These are phyloP conservation scores for Anagrus nilaparvatae DNA, from an alignment of 1,140 invertebrate genomes.

Conservation along the genomic window DNA sequence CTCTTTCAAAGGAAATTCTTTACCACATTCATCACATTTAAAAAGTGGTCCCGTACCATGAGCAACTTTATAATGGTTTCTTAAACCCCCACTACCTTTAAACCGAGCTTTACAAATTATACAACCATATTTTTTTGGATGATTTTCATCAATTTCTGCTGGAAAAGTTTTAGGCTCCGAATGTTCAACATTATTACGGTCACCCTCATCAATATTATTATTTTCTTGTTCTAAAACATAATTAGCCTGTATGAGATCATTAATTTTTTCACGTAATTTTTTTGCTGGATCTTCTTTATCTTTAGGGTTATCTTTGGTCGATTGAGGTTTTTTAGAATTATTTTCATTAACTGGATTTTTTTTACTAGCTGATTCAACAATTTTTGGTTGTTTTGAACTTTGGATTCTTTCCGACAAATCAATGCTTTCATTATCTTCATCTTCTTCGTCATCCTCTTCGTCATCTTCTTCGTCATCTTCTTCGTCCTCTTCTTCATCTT, in stretches of 20 bases:
- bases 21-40: constrained; percentile 58
- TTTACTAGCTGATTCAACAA: too few species aligned
- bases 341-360: neutral
- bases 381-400: constrained; percentile 1
- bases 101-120: constrained; percentile 63
- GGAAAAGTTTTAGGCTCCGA: constrained; percentile 1
- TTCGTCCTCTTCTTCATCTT: neutral
- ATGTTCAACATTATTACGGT: constrained; percentile 2
- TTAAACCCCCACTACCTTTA: constrained; percentile 57
- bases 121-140: constrained; percentile 49
- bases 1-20: constrained; percentile 63
- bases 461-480: neutral
- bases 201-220: constrained; percentile 23
- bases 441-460: constrained; percentile 10
- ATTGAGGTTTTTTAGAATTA: constrained; percentile 1
- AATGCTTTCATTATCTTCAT: constrained; percentile 6
- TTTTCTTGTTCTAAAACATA: constrained; percentile 30
- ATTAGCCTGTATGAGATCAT: constrained; percentile 31
- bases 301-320: too few species aligned
- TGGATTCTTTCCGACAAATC: constrained; percentile 7
- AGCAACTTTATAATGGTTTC: constrained; percentile 51
- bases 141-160: neutral
- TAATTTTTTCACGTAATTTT: constrained; percentile 26
- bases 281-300: constrained; percentile 50
- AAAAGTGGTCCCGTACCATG: constrained; percentile 46